Evolutionary conservation across 2,888 invertebrate species (phyloP).

Genomic region (Tridacna gigas): DNA sequence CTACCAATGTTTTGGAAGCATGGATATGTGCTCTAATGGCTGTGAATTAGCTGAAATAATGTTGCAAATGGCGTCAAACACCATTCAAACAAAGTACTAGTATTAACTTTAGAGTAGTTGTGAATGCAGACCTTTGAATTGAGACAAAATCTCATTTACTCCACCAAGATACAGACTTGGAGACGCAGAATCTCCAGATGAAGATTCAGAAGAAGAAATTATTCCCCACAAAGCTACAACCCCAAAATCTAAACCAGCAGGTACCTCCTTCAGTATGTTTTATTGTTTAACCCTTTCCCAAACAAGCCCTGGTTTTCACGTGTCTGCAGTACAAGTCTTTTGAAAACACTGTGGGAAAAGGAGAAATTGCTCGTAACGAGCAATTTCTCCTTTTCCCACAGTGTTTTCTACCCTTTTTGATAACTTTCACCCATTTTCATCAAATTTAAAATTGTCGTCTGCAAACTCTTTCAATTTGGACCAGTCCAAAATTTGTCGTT

Average conservation of each 20-base stretch:
- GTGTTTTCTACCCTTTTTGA: not conserved
- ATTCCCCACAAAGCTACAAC: slow-evolving; percentile 72
- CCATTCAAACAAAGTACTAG: no score
- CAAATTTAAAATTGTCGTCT: no score
- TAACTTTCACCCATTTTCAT: no score
- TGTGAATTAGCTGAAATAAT: no score
- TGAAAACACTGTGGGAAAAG: slow-evolving; percentile 4
- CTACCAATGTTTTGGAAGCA: not conserved
- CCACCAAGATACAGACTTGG: slow-evolving; percentile 76
- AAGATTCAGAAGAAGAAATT: slow-evolving; percentile 73
- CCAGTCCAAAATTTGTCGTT: no score
- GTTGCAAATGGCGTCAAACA: no score
- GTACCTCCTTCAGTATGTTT: not conserved
- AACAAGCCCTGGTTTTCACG: not conserved
- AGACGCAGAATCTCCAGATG: slow-evolving; percentile 82
- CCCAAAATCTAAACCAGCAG: slow-evolving; percentile 30
- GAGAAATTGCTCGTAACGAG: not conserved
- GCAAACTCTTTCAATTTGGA: no score
- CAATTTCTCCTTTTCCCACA: not conserved
- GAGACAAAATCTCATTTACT: not conserved
- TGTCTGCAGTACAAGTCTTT: not conserved
- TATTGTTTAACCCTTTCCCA: not conserved
- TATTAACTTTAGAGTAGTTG: no score
- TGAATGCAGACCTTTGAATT: no score
- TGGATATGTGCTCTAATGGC: no score